Conservation (phyloP, 1,140 invertebrate genomes). For the Apis dorsata region DNA sequence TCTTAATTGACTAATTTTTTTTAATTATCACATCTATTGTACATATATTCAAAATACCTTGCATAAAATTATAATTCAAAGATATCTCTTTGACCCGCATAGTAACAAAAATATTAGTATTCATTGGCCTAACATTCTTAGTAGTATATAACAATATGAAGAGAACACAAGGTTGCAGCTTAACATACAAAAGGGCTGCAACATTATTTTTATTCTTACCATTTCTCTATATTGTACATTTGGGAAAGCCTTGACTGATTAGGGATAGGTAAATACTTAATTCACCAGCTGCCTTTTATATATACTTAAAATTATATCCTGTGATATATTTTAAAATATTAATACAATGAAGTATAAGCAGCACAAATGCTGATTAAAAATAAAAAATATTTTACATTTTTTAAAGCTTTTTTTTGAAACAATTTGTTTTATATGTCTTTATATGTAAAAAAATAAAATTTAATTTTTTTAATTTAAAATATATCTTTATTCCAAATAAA, state of each 20-base stretch:
- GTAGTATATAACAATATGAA: conserved; percentile 68
- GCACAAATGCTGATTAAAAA: conserved; percentile 1
- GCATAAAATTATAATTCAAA: conserved; percentile 33
- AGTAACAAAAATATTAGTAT: conserved; percentile 60
- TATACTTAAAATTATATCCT: conserved; percentile 13
- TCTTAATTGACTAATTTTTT: conserved; percentile 11
- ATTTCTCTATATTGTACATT: conserved; percentile 51
- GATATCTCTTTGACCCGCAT: conserved; percentile 26
- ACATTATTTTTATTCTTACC: conserved; percentile 62
- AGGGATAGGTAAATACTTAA: conserved; percentile 50
- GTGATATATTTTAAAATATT: conserved; percentile 27
- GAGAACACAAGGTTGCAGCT: conserved; percentile 77
- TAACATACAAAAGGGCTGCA: conserved; percentile 80
- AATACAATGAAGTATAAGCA: conserved; percentile 4
- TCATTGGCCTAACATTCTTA: conserved; percentile 53
- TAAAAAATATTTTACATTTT: neutral
- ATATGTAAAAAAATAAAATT: neutral
- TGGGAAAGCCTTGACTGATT: conserved; percentile 44
- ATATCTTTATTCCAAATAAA: neutral
- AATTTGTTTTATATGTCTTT: neutral
- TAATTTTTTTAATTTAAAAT: conserved; percentile 10
- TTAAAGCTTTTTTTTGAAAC: neutral
- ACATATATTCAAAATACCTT: conserved; percentile 27
- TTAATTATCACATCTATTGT: conserved; percentile 7
- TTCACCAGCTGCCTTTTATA: conserved; percentile 70